Evolutionary conservation across 2,888 invertebrate genomes (phyloP), one percentile per base, ranked within the genome.

Genomic region (Brenthis hecate): DNA sequence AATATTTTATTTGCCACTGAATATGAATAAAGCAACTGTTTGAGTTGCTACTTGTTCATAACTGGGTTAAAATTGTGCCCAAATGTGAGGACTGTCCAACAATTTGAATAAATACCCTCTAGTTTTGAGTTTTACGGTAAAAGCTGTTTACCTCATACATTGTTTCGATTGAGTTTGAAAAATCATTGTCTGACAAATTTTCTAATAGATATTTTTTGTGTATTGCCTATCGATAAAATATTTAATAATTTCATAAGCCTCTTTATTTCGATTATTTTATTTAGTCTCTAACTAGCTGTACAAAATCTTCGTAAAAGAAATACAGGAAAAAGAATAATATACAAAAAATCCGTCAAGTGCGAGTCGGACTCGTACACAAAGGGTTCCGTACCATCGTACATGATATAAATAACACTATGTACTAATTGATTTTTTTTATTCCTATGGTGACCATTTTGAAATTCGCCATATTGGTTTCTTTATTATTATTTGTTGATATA

Each of bases 1-100:
- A 43, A 43, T 43, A 62, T 62, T 53, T 62, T 62, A 53, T 53
- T 53, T 62, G 51, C 53, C 53, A 16, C 32, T 53, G 36, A 62
- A 53, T 62, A 51, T 23, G 48, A 47, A 54, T 51, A 48, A 50
- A 51, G 48, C 56, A 48, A 47, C 63, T 64, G 62, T 58, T 70
- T 64, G 51, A 64, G 66, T 67, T 56, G 50, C 61, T 19, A 47
- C 23, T 64, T 61, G 61, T 65, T 48, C 56, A 54, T 56, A 67
- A 68, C 69, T 68, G 56, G 72, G 66, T 70, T 56, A 67, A 73
- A 68, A 62, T 28, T 51, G 62, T 53, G 43, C 14, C 62, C 62
- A 53, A 62, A 53, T 19, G 62, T 53, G 62, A 62, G 53, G 13
- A 19, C 53, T 53, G 53, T 60, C 32, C 53, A 43, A 53, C 51